Conservation (phyloP, 2,888 invertebrate genomes). For the Mimumesa dahlbomi region DNA sequence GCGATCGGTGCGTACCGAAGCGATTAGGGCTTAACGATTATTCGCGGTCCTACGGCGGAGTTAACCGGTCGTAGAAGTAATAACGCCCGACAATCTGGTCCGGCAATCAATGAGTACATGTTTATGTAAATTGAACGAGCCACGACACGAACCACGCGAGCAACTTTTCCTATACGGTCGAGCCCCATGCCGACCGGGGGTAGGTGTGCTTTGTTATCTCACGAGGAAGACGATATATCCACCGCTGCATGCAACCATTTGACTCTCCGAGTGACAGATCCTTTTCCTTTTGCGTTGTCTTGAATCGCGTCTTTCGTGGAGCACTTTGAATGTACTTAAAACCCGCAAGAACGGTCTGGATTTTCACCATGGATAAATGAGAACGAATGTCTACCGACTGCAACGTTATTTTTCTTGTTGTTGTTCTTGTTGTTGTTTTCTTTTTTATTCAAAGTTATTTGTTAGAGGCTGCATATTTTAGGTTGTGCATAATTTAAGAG, state of each 20-base stretch:
- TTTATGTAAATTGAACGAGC: conserved; percentile 77
- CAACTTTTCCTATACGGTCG: conserved; percentile 60
- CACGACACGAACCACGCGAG: conserved; percentile 71
- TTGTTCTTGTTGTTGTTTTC: too few relatives aligned
- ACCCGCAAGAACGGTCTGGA: too few relatives aligned
- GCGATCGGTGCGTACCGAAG: conserved; percentile 50
- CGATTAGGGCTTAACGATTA: conserved; percentile 64
- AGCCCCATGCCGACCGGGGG: conserved; percentile 38
- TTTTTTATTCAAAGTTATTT: too few relatives aligned
- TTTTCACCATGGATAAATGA: too few relatives aligned
- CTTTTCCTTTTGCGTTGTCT: not conserved
- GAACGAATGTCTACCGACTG: too few relatives aligned
- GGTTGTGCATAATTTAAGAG: too few relatives aligned
- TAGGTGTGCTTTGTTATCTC: conserved; percentile 63
- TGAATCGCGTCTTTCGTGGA: not conserved
- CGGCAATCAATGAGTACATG: conserved; percentile 77
- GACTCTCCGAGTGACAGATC: conserved; percentile 31
- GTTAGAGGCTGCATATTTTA: too few relatives aligned
- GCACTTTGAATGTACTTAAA: too few relatives aligned
- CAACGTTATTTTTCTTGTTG: too few relatives aligned
- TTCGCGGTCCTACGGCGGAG: conserved; percentile 56
- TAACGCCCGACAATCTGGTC: conserved; percentile 72
- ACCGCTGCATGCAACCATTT: conserved; percentile 41
- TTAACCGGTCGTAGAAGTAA: conserved; percentile 72
- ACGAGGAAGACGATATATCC: conserved; percentile 49